Percentiles rank a stretch among this genome's conserved stretches.
phyloP scores from a whole-genome alignment of 64 coral and sea anemone genomes.

The Orbicella faveolata region DNA sequence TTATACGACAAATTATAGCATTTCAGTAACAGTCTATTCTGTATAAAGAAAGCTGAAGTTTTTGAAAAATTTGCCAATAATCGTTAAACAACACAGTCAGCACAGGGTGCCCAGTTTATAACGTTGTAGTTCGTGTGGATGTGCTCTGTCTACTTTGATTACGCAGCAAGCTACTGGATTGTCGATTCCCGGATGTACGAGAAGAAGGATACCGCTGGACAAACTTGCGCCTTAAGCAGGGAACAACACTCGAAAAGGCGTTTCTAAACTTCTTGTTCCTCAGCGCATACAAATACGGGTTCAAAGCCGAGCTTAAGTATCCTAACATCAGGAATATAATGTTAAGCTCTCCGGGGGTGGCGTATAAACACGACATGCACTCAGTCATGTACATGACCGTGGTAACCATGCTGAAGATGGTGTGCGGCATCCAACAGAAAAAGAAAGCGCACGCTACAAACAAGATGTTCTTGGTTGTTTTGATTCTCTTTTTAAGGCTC shows the following conservation, averaged over 20 bases:
- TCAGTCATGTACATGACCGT: not conserved
- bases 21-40: too few species aligned
- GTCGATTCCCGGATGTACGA: not conserved
- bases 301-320: constrained; percentile 76
- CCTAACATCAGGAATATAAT: constrained; percentile 65
- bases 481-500: constrained; percentile 52
- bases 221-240: not conserved
- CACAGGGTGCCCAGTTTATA: not conserved
- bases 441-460: constrained; percentile 88
- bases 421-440: constrained; percentile 89
- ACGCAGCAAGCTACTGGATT: not conserved
- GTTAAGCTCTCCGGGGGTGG: not conserved
- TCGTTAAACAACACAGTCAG: not conserved
- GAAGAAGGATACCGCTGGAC: not conserved
- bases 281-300: constrained; percentile 90
- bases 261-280: constrained; percentile 79
- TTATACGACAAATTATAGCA: too few species aligned
- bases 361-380: constrained; percentile 3
- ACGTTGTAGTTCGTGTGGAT: not conserved
- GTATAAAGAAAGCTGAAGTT: too few species aligned
- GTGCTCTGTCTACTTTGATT: not conserved
- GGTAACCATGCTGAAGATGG: constrained; percentile 59
- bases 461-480: constrained; percentile 79
- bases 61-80: too few species aligned
- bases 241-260: constrained; percentile 53